These are phyloP conservation scores for Hippocampus abdominalis DNA, from an alignment of 2,113 vertebrate species.

Conservation along the genomic window DNA sequence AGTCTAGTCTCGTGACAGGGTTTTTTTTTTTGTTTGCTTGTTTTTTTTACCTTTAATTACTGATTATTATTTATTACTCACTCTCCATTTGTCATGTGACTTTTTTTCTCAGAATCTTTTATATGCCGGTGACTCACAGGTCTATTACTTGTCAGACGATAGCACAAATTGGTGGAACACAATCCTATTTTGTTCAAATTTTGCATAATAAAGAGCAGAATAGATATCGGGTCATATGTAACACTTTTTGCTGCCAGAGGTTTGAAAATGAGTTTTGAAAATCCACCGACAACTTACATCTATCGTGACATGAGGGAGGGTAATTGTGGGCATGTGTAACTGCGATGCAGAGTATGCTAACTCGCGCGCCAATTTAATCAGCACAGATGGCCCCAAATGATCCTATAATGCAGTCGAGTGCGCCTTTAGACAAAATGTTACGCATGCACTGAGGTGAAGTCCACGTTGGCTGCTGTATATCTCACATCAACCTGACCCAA, in stretches of 20 bases:
- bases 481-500: neutral
- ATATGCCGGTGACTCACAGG: neutral
- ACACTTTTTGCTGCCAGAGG: neutral
- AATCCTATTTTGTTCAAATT: neutral
- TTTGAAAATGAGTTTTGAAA: neutral
- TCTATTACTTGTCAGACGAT: neutral
- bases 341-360: neutral
- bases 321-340: neutral
- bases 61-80: neutral
- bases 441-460: neutral
- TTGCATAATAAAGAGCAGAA: neutral
- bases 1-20: neutral
- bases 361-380: neutral
- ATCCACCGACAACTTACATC: neutral
- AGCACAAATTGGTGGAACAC: neutral
- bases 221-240: neutral
- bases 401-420: neutral
- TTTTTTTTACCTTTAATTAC: neutral
- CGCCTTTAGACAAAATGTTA: neutral
- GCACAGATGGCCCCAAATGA: neutral
- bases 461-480: neutral
- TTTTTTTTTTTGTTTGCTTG: too few relatives aligned
- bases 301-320: neutral
- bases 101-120: neutral
- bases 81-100: neutral